phyloP scores from a whole-genome alignment of 2,888 invertebrate species.

The Nomada goodeniana region DNA sequence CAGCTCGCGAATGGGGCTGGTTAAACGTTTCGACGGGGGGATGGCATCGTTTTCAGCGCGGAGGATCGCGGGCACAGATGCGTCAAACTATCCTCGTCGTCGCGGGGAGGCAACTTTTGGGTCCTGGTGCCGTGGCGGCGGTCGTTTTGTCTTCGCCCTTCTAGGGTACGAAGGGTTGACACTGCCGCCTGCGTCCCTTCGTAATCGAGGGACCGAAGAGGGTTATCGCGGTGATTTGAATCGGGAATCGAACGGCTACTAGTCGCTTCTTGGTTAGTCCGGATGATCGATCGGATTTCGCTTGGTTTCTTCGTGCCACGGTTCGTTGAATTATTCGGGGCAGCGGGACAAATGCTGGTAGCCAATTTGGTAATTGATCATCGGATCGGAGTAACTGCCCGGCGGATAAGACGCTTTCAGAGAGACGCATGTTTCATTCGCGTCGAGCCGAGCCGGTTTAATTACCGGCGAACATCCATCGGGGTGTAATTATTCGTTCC shows the following conservation, averaged over 20 bases:
- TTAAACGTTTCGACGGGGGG: constrained; percentile 56
- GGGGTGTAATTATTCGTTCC: no score
- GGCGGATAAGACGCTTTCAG: no score
- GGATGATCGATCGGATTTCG: constrained; percentile 41
- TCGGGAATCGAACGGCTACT: constrained; percentile 47
- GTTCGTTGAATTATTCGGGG: background rate
- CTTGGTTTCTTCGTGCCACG: background rate
- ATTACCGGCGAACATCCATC: no score
- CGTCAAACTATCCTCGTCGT: constrained; percentile 73
- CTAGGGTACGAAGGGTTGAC: constrained; percentile 34
- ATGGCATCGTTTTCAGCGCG: constrained; percentile 50
- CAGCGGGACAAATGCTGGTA: background rate
- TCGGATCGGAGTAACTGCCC: no score
- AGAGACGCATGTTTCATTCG: no score
- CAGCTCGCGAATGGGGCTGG: constrained; percentile 8
- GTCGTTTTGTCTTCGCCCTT: constrained; percentile 20
- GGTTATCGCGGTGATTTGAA: constrained; percentile 51
- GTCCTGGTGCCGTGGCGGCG: constrained; percentile 4
- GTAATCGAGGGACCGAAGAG: constrained; percentile 53
- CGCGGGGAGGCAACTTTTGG: constrained; percentile 36
- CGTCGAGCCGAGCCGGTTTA: no score
- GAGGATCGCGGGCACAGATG: constrained; percentile 74
- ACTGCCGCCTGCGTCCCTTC: constrained; percentile 10
- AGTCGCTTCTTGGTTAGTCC: constrained; percentile 23
- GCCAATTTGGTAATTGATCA: background rate